These are phyloP conservation scores for Trichosurus vulpecula DNA, from an alignment of 2,797 vertebrate species.

Conservation along the genomic window DNA sequence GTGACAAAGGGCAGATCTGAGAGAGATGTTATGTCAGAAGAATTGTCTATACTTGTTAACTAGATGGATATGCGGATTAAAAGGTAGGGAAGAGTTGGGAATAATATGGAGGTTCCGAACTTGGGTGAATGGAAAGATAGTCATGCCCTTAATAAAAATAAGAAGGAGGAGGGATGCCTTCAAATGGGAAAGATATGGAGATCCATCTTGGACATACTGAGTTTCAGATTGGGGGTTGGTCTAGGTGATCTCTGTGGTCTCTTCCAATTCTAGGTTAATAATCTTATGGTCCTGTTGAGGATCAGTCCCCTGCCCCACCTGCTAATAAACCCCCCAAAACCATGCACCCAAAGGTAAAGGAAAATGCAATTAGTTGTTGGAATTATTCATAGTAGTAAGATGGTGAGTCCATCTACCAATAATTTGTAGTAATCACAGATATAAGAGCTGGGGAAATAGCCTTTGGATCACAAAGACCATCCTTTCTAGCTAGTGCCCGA, in stretches of 20 bases:
- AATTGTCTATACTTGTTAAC: background rate
- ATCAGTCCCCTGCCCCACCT: background rate
- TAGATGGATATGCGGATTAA: background rate
- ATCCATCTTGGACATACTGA: background rate
- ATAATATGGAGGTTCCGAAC: background rate
- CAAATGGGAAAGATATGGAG: background rate
- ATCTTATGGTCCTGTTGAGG: background rate
- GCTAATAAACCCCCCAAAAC: background rate
- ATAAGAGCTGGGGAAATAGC: constrained; percentile 12
- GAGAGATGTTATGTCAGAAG: background rate
- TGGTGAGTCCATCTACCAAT: background rate
- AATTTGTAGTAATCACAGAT: background rate
- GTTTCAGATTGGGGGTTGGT: background rate
- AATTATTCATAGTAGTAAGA: constrained; percentile 46
- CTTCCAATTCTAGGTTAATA: background rate
- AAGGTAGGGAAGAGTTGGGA: background rate
- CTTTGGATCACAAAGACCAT: constrained; percentile 1
- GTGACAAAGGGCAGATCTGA: background rate
- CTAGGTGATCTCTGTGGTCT: background rate
- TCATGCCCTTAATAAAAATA: background rate
- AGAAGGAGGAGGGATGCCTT: background rate
- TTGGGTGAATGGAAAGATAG: background rate
- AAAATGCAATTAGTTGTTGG: constrained; percentile 30
- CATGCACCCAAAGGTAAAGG: background rate
- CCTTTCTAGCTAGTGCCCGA: constrained; percentile 20